Percentiles rank a stretch among this genome's conserved stretches.
These are phyloP conservation scores for Brenthis ino DNA, from an alignment of 2,888 invertebrate species.

Conservation along the genomic window DNA sequence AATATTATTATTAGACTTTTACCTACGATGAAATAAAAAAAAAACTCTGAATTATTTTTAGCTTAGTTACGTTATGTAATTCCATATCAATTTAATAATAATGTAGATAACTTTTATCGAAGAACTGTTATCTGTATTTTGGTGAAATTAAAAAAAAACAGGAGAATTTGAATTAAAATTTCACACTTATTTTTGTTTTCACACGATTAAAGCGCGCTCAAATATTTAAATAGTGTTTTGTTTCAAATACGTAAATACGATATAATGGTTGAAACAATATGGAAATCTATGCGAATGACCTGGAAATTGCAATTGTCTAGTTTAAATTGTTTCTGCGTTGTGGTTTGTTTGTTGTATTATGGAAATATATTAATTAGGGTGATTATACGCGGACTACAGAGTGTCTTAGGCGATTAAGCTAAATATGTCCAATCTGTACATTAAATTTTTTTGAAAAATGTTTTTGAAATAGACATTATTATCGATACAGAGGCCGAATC, in stretches of 20 bases:
- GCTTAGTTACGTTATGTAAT: no score
- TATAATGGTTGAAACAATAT: slow-evolving; percentile 20
- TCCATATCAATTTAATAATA: no score
- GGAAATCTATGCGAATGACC: slow-evolving; percentile 26
- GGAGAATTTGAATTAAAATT: not conserved
- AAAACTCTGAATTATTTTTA: no score
- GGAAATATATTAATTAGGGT: slow-evolving; percentile 21
- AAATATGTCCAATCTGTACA: no score
- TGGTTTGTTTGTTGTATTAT: slow-evolving; percentile 27
- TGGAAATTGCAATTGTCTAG: slow-evolving; percentile 29
- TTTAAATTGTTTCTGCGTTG: slow-evolving; percentile 27
- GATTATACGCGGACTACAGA: slow-evolving; percentile 1
- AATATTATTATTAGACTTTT: no score
- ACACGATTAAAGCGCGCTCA: slow-evolving; percentile 9
- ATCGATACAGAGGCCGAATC: no score
- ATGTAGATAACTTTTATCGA: no score
- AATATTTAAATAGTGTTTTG: slow-evolving; percentile 15
- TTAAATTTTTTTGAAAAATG: no score
- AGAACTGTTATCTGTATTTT: no score
- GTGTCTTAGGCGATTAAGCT: not conserved
- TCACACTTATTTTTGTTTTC: not conserved
- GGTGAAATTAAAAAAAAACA: not conserved
- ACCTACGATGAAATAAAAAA: no score
- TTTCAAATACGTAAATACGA: slow-evolving; percentile 3
- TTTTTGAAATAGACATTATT: no score